These are phyloP conservation scores for Psilopogon haemacephalus DNA, from an alignment of 2,113 vertebrate species.

Conservation along the genomic window DNA sequence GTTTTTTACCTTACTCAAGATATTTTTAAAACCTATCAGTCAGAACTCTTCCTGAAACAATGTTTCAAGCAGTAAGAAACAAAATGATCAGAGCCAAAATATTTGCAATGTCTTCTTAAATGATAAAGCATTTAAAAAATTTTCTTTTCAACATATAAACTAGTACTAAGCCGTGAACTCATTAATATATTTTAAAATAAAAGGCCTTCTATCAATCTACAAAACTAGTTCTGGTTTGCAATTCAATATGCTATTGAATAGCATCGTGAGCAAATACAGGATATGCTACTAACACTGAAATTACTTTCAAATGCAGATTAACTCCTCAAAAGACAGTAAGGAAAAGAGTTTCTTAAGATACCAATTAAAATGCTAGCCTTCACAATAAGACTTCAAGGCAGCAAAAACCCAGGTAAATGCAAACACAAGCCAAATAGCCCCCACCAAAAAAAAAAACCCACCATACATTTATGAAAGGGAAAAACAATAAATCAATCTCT, in stretches of 20 bases:
- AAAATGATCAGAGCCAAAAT: background rate
- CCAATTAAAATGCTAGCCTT: background rate
- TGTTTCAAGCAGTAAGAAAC: background rate
- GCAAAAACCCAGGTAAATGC: background rate
- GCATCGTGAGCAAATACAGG: background rate
- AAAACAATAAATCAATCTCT: background rate
- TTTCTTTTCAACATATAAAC: background rate
- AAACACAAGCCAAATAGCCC: constrained; percentile 6
- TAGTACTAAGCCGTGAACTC: background rate
- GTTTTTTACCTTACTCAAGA: background rate
- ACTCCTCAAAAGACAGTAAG: background rate
- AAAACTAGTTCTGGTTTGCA: background rate
- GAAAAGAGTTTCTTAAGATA: background rate
- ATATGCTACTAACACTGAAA: background rate
- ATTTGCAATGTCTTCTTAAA: background rate
- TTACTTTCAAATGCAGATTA: background rate
- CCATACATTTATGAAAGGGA: background rate
- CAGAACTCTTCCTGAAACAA: background rate
- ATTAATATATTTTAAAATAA: background rate
- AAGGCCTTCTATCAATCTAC: background rate
- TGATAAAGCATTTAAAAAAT: background rate
- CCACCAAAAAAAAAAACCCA: background rate
- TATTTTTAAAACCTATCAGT: background rate
- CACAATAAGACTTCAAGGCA: background rate
- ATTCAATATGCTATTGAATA: background rate